Evolutionary conservation across 2,888 invertebrate genomes (phyloP).

Genomic region (Mongoloraphidia duomilia): DNA sequence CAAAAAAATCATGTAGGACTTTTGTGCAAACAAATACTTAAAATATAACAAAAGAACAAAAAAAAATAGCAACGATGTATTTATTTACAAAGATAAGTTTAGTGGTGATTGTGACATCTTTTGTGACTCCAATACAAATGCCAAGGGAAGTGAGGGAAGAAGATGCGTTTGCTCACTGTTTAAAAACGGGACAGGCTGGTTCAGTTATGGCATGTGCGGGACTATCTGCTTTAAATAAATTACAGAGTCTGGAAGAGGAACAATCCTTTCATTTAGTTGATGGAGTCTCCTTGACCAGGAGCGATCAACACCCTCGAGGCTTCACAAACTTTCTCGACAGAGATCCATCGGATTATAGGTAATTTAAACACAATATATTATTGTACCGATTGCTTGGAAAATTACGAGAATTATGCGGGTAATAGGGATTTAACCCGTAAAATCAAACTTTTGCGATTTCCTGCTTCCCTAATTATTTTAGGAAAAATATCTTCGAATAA

Average conservation of each 20-base stretch:
- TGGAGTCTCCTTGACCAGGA: constrained; percentile 47
- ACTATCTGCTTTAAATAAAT: constrained; percentile 47
- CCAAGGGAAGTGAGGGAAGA: background rate
- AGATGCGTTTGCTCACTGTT: constrained; percentile 30
- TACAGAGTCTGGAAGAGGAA: constrained; percentile 49
- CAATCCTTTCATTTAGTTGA: constrained; percentile 51
- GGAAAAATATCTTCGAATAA: no score
- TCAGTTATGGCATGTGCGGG: constrained; percentile 51
- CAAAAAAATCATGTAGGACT: no score
- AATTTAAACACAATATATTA: constrained; percentile 14
- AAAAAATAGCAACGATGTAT: no score
- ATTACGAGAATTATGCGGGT: no score
- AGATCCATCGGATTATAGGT: constrained; percentile 61
- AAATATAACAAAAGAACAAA: no score
- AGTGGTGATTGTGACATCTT: no score
- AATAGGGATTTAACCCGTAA: background rate
- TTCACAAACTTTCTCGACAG: constrained; percentile 52
- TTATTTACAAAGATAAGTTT: no score
- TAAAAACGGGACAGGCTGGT: constrained; percentile 29
- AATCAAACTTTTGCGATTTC: no score
- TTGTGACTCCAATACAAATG: constrained; percentile 5
- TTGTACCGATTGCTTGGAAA: background rate
- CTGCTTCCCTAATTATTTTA: no score
- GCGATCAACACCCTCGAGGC: constrained; percentile 49
- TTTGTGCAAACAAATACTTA: no score